These are phyloP conservation scores for Cacatua alba DNA, from an alignment of 2,113 vertebrate species.

Conservation along the genomic window DNA sequence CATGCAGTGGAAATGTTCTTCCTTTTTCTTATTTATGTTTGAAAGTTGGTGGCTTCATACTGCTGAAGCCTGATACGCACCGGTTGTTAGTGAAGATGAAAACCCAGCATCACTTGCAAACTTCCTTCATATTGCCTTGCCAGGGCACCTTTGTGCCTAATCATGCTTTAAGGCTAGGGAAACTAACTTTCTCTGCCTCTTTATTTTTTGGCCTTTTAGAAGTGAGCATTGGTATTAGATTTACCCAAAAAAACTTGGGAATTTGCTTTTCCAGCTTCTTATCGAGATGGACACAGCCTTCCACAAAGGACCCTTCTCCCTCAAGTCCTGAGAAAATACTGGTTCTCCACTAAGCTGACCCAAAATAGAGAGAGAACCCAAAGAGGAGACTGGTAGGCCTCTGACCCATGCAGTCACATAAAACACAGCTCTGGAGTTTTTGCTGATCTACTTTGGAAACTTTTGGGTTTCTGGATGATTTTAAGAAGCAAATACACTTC, in stretches of 20 bases:
- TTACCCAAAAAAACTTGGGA: background rate
- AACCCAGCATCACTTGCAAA: background rate
- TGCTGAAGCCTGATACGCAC: background rate
- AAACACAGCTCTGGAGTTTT: background rate
- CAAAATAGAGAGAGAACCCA: background rate
- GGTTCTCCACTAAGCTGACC: background rate
- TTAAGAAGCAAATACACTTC: background rate
- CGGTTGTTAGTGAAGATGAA: background rate
- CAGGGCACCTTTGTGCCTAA: background rate
- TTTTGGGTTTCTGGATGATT: background rate
- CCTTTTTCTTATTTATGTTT: background rate
- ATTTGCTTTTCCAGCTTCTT: background rate
- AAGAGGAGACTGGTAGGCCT: background rate
- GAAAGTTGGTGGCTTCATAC: background rate
- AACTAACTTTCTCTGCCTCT: background rate
- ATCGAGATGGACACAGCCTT: background rate
- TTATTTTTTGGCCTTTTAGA: background rate
- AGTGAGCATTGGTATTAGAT: background rate
- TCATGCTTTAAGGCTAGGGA: background rate
- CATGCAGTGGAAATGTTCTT: background rate
- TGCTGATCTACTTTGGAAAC: background rate
- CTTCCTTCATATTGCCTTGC: background rate
- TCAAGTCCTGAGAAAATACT: background rate
- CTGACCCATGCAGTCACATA: background rate
- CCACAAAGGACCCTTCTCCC: background rate